These are phyloP conservation scores for Leptogaster cylindrica DNA, from an alignment of 2,888 invertebrate genomes.

Conservation along the genomic window DNA sequence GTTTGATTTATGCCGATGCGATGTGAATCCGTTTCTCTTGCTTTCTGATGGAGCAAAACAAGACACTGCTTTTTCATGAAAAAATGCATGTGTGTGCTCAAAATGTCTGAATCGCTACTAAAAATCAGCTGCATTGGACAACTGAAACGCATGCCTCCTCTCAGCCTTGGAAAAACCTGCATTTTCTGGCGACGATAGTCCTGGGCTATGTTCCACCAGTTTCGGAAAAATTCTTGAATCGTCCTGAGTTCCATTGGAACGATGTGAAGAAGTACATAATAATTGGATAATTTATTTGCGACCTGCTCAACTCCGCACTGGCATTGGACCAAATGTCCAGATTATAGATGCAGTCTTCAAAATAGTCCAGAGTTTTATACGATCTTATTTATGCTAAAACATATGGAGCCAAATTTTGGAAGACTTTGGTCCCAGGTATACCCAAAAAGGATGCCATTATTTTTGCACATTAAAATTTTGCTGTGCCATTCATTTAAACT, in stretches of 20 bases:
- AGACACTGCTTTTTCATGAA: constrained; percentile 14
- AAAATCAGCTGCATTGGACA: constrained; percentile 22
- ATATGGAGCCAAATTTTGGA: too few relatives aligned
- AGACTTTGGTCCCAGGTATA: too few relatives aligned
- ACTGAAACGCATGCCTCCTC: constrained; percentile 11
- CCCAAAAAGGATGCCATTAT: too few relatives aligned
- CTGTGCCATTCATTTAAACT: neutral
- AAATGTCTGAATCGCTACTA: neutral
- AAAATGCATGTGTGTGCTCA: neutral
- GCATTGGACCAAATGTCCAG: constrained; percentile 24
- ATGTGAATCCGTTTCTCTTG: constrained; percentile 4
- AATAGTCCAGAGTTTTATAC: too few relatives aligned
- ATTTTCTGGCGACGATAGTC: constrained; percentile 36
- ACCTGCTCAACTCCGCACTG: constrained; percentile 9
- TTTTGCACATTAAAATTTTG: neutral
- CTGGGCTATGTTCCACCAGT: constrained; percentile 1
- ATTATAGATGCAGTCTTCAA: constrained; percentile 5
- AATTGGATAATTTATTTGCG: constrained; percentile 33
- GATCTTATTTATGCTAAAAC: too few relatives aligned
- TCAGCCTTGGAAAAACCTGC: constrained; percentile 19
- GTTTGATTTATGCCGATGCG: constrained; percentile 33
- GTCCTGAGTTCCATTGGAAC: constrained; percentile 4
- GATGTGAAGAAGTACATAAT: constrained; percentile 16
- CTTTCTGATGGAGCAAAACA: constrained; percentile 5
- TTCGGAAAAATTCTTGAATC: constrained; percentile 16